Percentiles rank a stretch among this genome's conserved stretches.
phyloP scores from a whole-genome alignment of 2,113 vertebrate genomes.

The Rhombomys opimus region DNA sequence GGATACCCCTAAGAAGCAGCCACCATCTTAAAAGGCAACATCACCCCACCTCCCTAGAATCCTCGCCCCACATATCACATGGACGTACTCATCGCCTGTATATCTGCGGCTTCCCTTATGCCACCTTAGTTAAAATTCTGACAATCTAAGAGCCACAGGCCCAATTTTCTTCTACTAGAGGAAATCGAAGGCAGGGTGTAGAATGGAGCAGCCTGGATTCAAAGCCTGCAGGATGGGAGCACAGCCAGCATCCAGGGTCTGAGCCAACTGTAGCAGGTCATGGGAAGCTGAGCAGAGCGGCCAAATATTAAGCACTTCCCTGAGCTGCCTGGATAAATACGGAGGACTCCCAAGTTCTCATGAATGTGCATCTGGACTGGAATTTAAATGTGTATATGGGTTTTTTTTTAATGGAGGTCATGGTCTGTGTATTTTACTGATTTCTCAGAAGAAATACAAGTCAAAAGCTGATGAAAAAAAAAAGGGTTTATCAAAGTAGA shows the following conservation, averaged over 20 bases:
- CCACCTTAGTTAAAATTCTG: neutral
- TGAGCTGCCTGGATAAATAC: neutral
- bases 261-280: neutral
- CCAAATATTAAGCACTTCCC: neutral
- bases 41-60: neutral
- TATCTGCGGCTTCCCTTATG: neutral
- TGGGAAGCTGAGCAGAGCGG: neutral
- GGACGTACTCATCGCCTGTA: neutral
- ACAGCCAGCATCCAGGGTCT: neutral
- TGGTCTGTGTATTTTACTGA: constrained; percentile 15
- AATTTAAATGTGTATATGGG: neutral
- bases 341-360: neutral
- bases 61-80: fast-evolving
- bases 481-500: constrained; percentile 15
- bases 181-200: neutral
- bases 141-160: neutral
- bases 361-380: neutral
- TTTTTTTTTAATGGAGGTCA: neutral
- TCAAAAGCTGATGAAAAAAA: neutral
- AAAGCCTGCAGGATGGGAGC: neutral
- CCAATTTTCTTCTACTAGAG: neutral
- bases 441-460: constrained; percentile 12
- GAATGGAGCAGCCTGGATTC: neutral
- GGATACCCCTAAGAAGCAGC: neutral
- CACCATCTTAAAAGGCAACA: neutral